Conservation (phyloP, 1,140 invertebrate species). For the Orius insidiosus region DNA sequence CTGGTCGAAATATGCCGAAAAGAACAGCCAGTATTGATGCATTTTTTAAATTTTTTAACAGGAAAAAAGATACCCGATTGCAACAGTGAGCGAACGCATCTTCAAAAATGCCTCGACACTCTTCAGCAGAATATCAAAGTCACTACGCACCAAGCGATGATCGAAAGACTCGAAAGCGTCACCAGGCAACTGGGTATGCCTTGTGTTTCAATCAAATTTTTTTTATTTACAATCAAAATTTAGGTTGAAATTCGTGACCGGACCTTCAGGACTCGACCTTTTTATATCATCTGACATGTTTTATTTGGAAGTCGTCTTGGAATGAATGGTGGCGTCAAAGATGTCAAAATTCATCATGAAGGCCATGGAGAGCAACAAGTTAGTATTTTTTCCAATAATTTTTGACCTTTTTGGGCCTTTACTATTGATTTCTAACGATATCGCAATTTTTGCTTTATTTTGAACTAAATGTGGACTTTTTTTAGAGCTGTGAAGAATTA, state of each 20-base stretch:
- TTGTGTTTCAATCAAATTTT: background rate
- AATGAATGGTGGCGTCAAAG: conserved; percentile 65
- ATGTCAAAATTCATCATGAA: conserved; percentile 87
- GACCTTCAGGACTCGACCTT: conserved; percentile 51
- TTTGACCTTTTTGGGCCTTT: no score
- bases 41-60: no score
- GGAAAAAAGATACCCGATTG: conserved; percentile 69
- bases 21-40: no score
- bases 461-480: conserved; percentile 16
- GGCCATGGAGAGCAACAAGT: conserved; percentile 49
- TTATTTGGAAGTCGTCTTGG: conserved; percentile 77
- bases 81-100: conserved; percentile 57
- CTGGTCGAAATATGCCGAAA: no score
- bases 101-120: conserved; percentile 80
- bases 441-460: background rate
- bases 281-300: conserved; percentile 96
- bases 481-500: conserved; percentile 72
- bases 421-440: no score
- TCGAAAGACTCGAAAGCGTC: conserved; percentile 79
- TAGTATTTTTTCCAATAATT: background rate
- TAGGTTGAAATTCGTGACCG: conserved; percentile 59
- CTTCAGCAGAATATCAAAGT: conserved; percentile 90
- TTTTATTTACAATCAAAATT: conserved; percentile 14
- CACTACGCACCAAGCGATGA: conserved; percentile 72
- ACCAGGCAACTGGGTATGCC: conserved; percentile 65